Percentiles rank a stretch among this genome's conserved stretches.
These are phyloP conservation scores for Thryonomys swinderianus DNA, from an alignment of 2,113 vertebrate species.

Conservation along the genomic window DNA sequence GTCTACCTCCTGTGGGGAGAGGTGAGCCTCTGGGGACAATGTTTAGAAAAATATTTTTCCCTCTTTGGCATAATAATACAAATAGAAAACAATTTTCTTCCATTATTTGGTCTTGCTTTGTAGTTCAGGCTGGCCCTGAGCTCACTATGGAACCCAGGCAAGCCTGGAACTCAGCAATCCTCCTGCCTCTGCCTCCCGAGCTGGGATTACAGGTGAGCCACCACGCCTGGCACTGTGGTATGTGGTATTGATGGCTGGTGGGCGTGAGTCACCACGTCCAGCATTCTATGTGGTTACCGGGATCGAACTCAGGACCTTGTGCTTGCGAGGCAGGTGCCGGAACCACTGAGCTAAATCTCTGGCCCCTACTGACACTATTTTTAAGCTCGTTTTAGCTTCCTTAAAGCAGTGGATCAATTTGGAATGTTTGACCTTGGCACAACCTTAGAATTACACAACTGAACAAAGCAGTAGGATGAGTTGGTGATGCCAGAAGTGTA, in stretches of 20 bases:
- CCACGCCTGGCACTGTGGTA: too few relatives aligned
- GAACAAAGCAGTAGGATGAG: background rate
- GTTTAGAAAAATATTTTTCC: background rate
- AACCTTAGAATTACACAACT: background rate
- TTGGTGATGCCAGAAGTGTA: background rate
- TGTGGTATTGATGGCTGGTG: too few relatives aligned
- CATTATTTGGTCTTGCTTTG: constrained; percentile 2
- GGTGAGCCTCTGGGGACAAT: background rate
- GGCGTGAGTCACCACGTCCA: too few relatives aligned
- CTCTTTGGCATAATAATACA: background rate
- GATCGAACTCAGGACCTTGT: too few relatives aligned
- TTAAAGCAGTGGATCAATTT: background rate
- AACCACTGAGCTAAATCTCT: too few relatives aligned
- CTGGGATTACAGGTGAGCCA: too few relatives aligned
- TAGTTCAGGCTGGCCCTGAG: too few relatives aligned
- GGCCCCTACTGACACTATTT: too few relatives aligned
- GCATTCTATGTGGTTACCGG: too few relatives aligned
- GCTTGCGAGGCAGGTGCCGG: too few relatives aligned
- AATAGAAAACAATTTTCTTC: background rate
- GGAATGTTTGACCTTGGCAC: background rate
- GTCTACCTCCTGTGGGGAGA: background rate
- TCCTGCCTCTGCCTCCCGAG: too few relatives aligned
- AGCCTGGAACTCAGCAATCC: background rate
- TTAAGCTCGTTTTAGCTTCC: constrained; percentile 15
- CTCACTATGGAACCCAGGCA: too few relatives aligned